Evolutionary conservation across 2,888 invertebrate species (phyloP).

Genomic region (Zeuzera pyrina): DNA sequence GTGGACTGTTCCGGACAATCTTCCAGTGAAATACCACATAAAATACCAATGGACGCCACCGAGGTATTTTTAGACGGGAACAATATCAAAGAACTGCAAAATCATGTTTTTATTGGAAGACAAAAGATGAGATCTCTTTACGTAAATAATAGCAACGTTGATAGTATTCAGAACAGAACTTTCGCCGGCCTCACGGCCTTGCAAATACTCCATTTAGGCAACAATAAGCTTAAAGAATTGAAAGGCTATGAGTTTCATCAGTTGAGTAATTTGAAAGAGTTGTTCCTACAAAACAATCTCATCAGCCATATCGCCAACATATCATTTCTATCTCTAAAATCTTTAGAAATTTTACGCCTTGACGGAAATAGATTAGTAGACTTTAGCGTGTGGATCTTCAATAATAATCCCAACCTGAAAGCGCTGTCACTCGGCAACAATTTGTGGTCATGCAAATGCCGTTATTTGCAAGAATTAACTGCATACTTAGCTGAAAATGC

Average conservation of each 20-base stretch:
- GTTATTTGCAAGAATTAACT: conserved; percentile 88
- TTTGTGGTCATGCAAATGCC: conserved; percentile 92
- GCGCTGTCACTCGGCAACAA: conserved; percentile 87
- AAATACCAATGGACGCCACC: conserved; percentile 95
- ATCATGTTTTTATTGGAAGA: conserved; percentile 91
- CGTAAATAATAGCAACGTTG: conserved; percentile 88
- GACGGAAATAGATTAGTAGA: conserved; percentile 88
- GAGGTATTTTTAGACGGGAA: conserved; percentile 95
- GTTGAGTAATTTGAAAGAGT: conserved; percentile 82
- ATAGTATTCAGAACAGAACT: conserved; percentile 90
- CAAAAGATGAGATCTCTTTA: conserved; percentile 90
- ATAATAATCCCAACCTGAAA: conserved; percentile 77
- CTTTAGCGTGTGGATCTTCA: conserved; percentile 85
- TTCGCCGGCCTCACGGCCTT: conserved; percentile 88
- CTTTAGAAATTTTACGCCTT: conserved; percentile 84
- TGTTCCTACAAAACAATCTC: conserved; percentile 89
- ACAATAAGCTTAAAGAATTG: conserved; percentile 84
- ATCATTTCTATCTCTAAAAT: conserved; percentile 83
- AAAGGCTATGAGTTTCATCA: conserved; percentile 91
- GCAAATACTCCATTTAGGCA: conserved; percentile 86
- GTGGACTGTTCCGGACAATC: conserved; percentile 91
- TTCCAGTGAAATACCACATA: conserved; percentile 83
- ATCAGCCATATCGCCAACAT: conserved; percentile 85
- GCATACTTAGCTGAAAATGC: conserved; percentile 87
- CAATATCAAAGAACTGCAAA: conserved; percentile 85